Conservation (phyloP, 2,797 vertebrate species). For the Rhabdophis nuchalis region DNA sequence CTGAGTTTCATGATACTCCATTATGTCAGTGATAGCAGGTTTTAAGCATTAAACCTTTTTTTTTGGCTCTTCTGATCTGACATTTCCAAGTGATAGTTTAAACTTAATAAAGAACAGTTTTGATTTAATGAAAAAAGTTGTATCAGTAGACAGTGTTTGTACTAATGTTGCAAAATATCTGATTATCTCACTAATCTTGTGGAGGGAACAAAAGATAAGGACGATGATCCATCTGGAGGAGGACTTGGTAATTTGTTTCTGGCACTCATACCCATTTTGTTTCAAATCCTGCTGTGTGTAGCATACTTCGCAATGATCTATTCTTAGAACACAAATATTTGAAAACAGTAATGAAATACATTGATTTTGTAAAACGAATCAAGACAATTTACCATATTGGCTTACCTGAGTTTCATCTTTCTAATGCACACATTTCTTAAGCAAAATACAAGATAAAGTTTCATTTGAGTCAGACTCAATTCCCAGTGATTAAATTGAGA, state of each 20-base stretch:
- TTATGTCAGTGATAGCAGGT: not conserved
- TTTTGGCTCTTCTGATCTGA: not conserved
- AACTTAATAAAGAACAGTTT: not conserved
- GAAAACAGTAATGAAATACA: not conserved
- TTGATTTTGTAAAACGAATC: not conserved
- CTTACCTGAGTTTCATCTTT: not conserved
- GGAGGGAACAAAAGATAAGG: not conserved
- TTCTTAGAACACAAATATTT: not conserved
- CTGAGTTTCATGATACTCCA: not conserved
- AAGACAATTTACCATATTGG: not conserved
- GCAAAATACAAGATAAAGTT: not conserved
- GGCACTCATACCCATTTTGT: not conserved
- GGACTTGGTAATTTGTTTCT: not conserved
- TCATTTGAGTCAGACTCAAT: not conserved
- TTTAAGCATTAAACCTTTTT: not conserved
- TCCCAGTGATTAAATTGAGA: not conserved
- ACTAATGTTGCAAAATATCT: too few relatives aligned
- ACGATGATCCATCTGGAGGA: not conserved
- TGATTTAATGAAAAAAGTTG: not conserved
- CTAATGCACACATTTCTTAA: not conserved
- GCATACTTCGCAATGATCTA: not conserved
- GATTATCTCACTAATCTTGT: not conserved
- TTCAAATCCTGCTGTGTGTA: not conserved
- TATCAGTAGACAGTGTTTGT: not conserved
- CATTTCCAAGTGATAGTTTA: not conserved